Base-by-base conservation (phyloP, 1,140 invertebrate species). In the Acarapis woodi region DNA sequence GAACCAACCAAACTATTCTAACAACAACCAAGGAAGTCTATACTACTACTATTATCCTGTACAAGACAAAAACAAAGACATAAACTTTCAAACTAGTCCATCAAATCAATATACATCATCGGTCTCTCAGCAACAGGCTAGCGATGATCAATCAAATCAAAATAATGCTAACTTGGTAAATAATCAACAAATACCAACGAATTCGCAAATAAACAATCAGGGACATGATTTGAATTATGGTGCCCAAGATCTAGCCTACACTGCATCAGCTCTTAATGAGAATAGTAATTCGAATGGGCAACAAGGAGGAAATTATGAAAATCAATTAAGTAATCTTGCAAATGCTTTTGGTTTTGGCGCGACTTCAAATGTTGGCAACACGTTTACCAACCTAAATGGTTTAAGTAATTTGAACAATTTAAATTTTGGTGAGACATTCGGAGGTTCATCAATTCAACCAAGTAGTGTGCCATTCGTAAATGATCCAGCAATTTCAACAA, bases 21-120 rank as follows among this genome's bases (percentile, higher is more conserved):
- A 22, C 21, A 32, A 25, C 23, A 24, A 35, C 16, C 43, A 45
- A 26, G 28, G 25, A 9, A 48, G 45, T 35, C 38, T 48, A 3
- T 48, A 48, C 23, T 48, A 48, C 29, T 48, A 48, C 24, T 47
- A 47, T 25, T 48, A 48, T 26, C 47, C 47, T 12, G 43, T 45
- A 5, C 43, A 45, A 35, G 45, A 48, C 10, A 48, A 47, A 31
- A 15, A 6, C 14, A 37, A 40, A 14, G 33, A 42, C 25, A 38
- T 40, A 20, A 33, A 38, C 14, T 41, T 36, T 29, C 38, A 40
- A 8, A 40, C 40, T 21, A 43, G 40, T 28, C 41, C 45, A 25
- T 47, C 43, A 2, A 47, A 37, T 8, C 41, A 44, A 19, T 37
- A 41, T 21, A 42, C 39, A 10, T 39, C 39, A 3, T 32, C 42